Evolutionary conservation across 1,140 invertebrate genomes (phyloP), one percentile per base, ranked within the genome.

Genomic region (Phthorimaea operculella): DNA sequence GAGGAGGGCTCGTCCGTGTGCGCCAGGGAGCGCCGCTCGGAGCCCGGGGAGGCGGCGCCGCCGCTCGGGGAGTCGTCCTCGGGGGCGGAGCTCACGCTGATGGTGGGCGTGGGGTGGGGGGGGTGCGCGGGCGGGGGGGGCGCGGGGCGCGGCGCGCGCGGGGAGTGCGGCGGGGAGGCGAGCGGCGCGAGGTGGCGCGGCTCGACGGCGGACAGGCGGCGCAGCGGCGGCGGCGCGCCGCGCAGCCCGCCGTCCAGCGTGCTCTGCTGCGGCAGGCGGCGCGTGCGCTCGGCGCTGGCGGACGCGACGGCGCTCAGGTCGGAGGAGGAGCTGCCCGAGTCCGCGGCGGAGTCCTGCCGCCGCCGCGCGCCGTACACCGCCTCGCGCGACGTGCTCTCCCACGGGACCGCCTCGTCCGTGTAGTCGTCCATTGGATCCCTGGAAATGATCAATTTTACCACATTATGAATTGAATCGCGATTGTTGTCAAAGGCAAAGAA

Each of bases 41-140:
- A 28, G 21, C 21, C 21, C 2, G 21, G 79, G n/a, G n/a, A n/a
- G n/a, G 72, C 10, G 76, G 72, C 39, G 54, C 63, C 33, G 70
- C 64, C 66, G 36, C 69, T 60, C 16, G 73, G 66, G 15, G 83
- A 74, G 28, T 88, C 67, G 48, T 91, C 90, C 53, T 91, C 90
- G 10, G 88, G 87, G 33, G 89, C 91, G 3, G 90, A 90, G 77
- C 90, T 92, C 28, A 92, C 90, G 76, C 90, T 92, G 62, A 92
- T 92, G 33, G 90, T 85, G n/a, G 91, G 91, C 6, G 90, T 87
- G 60, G 83, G 82, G 58, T 74, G 78, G 50, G 69, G 73, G 34
- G 65, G 67, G 16, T 55, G 54, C 49, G 55, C 49, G 53, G 57
- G 61, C 39, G 58, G 66, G 66, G 70, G 68, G 61, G 58, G 57